Base-by-base conservation (phyloP, 2,888 invertebrate genomes). In the Bibio marci region DNA sequence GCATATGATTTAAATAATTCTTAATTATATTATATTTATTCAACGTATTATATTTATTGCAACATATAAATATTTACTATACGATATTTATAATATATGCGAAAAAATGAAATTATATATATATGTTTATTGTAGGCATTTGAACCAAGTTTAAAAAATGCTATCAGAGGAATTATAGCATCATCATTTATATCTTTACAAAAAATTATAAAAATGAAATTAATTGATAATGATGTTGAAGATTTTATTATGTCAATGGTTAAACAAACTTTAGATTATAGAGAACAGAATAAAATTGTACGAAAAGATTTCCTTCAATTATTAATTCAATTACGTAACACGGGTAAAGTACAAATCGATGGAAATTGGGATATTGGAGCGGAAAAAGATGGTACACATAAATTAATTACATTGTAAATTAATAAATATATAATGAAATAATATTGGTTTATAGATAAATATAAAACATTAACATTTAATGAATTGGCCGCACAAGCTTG, bases 401-500 rank as follows among this genome's bases (percentile, higher is more conserved):
- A n/a, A n/a, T n/a, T n/a, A n/a, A n/a, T n/a, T n/a, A n/a, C n/a
- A n/a, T n/a, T n/a, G n/a, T n/a, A n/a, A n/a, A n/a, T n/a, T n/a
- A n/a, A n/a, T n/a, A n/a, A n/a, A n/a, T n/a, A n/a, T n/a, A n/a
- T n/a, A n/a, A n/a, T n/a, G n/a, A n/a, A n/a, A n/a, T n/a, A n/a
- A n/a, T n/a, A n/a, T n/a, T n/a, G n/a, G n/a, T n/a, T n/a, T n/a
- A n/a, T n/a, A n/a, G n/a, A n/a, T n/a, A n/a, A n/a, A n/a, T n/a
- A 35, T 12, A 31, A 38, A 12, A 40, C 41, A 6, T 38, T 49
- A 3, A 42, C 58, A 1, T 44, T 46, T 3, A 51, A 55, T 17
- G 50, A 58, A 42, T 51, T 62, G 13, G 52, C 56, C 1, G 60
- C 59, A 1, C 58, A 61, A 30, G 50, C 54, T 0, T 62, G 58